Base-by-base conservation (phyloP, 2,797 vertebrate species). In the Nasua narica region DNA sequence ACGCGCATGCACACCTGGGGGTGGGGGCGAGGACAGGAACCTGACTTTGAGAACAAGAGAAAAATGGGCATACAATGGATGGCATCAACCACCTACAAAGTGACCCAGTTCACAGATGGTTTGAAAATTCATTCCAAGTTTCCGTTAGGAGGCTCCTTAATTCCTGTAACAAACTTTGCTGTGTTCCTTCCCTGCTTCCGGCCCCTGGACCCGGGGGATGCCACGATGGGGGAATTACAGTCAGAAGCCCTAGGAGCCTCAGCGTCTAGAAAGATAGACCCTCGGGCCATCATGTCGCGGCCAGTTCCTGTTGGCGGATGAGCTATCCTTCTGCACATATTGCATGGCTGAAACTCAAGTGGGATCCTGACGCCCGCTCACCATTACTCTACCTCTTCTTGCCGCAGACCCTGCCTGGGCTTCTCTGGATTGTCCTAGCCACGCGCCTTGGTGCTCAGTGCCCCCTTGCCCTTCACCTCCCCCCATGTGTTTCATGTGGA, bases 31-130 rank as follows among this genome's bases (percentile, higher is more conserved):
- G 6, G 18, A 92, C 56, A 86, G 29, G 62, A 88, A 62, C 7
- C 19, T 48, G 77, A 58, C 72, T 85, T 83, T 81, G 74, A 95
- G 25, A 89, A 46, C 35, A 89, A 76, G 56, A 35, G 65, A 67
- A 84, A 93, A 54, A 76, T 29, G 52, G 62, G 43, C n/a, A 48
- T 2, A 76, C 56, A 46, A 46, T 3, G 67, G n/a, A 29, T 40
- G 21, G 35, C 25, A 13, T 91, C 87, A 37, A 15, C 48, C 23
- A 52, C 9, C 14, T 84, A 46, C 48, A 2, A 69, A 74, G 16
- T 65, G 58, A 92, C 58, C 40, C 8, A 62, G 13, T 72, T 87
- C 60, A 82, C 32, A 65, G 69, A 12, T 62, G 43, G 18, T 16
- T 67, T 76, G 29, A 76, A 96, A 95, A 35, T 76, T 86, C 72